Percentiles rank a stretch among this genome's conserved stretches.
Conservation (phyloP, 2,797 vertebrate genomes). For the Melanitta fusca region DNA sequence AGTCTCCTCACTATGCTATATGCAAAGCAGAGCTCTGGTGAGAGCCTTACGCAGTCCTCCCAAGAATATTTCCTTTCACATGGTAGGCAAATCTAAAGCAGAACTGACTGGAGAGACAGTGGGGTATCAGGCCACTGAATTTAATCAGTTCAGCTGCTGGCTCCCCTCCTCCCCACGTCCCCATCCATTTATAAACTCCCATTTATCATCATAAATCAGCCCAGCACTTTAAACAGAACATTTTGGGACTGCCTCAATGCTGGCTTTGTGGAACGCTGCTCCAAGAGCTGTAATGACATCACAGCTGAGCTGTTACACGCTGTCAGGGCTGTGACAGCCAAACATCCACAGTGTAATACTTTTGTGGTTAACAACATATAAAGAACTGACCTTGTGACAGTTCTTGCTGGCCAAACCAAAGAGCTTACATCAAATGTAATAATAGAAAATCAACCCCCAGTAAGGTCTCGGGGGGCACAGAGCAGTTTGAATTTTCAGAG, state of each 20-base stretch:
- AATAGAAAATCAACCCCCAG: neutral
- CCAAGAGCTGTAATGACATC: constrained; percentile 22
- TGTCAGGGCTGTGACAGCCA: neutral
- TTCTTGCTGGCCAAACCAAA: neutral
- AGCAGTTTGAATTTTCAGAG: neutral
- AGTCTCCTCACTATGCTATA: neutral
- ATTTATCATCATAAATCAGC: constrained; percentile 52
- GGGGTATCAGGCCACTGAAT: neutral
- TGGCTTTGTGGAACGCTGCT: constrained; percentile 24
- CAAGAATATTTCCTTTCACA: neutral
- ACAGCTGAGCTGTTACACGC: neutral
- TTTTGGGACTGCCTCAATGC: neutral
- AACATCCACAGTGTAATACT: neutral
- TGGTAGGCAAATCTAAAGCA: neutral
- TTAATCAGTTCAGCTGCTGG: neutral
- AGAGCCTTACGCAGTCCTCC: neutral
- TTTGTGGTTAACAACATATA: neutral
- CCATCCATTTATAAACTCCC: constrained; percentile 32
- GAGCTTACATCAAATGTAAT: neutral
- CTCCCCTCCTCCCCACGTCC: neutral
- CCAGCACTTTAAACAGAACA: constrained; percentile 13
- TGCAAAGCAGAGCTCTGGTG: neutral
- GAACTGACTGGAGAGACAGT: neutral
- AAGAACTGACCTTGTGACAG: constrained; percentile 1
- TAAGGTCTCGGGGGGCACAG: neutral